These are phyloP conservation scores for Vireo griseus DNA, from an alignment of 2,797 vertebrate genomes.

Conservation along the genomic window DNA sequence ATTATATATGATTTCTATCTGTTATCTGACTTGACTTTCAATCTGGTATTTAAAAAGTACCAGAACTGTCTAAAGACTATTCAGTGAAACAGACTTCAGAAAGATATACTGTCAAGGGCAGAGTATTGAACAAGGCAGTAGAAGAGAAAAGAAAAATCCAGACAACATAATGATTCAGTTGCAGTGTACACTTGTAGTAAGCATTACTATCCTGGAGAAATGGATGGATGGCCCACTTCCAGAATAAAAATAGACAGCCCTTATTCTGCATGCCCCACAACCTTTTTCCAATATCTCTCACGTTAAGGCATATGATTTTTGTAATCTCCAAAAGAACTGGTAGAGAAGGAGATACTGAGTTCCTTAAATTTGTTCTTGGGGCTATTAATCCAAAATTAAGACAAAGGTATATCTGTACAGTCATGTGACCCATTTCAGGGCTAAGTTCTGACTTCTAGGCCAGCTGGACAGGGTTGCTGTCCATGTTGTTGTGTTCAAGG, in stretches of 20 bases:
- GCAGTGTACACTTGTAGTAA: slow-evolving; percentile 42
- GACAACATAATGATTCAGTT: slow-evolving; percentile 47
- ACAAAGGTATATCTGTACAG: neutral
- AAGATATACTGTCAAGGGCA: slow-evolving; percentile 57
- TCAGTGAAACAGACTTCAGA: slow-evolving; percentile 43
- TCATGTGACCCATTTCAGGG: neutral
- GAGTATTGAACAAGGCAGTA: slow-evolving; percentile 45
- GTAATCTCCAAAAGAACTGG: neutral
- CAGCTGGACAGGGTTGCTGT: neutral
- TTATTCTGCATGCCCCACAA: neutral
- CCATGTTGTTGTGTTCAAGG: neutral
- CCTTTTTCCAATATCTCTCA: neutral
- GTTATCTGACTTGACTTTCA: slow-evolving; percentile 36
- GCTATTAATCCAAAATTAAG: neutral
- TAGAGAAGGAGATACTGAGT: neutral
- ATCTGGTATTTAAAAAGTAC: slow-evolving; percentile 41
- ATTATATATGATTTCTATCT: slow-evolving; percentile 45
- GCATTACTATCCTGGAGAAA: slow-evolving; percentile 34
- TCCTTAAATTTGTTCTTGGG: neutral
- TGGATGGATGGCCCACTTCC: slow-evolving; percentile 5
- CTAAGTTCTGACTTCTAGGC: neutral
- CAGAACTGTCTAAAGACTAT: slow-evolving; percentile 35
- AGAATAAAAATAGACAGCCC: slow-evolving; percentile 32
- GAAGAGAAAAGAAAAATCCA: slow-evolving; percentile 28
- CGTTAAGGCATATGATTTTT: neutral